Percentiles rank a stretch among this genome's conserved stretches.
These are phyloP conservation scores for Alectura lathami DNA, from an alignment of 2,113 vertebrate genomes.

Conservation along the genomic window DNA sequence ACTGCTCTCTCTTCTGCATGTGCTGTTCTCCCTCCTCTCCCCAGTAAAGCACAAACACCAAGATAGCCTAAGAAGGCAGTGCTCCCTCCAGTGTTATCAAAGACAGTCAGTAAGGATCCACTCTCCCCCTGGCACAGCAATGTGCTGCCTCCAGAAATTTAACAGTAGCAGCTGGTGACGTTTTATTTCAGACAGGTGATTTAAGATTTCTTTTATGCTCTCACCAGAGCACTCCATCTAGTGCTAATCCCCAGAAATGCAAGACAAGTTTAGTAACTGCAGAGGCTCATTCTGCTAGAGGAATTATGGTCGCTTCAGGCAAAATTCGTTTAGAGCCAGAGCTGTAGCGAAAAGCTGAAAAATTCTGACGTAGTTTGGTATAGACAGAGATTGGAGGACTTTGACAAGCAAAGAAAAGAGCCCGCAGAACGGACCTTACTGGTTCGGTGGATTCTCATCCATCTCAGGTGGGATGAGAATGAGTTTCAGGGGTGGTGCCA, in stretches of 20 bases:
- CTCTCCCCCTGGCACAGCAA: not conserved
- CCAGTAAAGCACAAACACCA: not conserved
- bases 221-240: not conserved
- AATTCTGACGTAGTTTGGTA: not conserved
- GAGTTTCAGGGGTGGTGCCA: not conserved
- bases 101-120: not conserved
- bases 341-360: not conserved
- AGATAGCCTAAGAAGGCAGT: not conserved
- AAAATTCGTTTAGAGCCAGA: not conserved
- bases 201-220: not conserved
- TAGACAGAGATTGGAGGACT: not conserved
- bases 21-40: not conserved
- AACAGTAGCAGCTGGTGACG: not conserved
- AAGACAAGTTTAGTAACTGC: not conserved
- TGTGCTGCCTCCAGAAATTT: not conserved
- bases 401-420: not conserved
- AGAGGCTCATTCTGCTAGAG: not conserved
- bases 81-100: not conserved
- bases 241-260: not conserved
- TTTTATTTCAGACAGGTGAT: not conserved
- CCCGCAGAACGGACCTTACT: not conserved
- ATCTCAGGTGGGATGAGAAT: not conserved
- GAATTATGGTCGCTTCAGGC: rapidly evolving
- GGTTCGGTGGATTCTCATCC: not conserved
- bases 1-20: not conserved